Base-by-base conservation (phyloP, 1,140 invertebrate species). In the Bursaphelenchus mucronatus region DNA sequence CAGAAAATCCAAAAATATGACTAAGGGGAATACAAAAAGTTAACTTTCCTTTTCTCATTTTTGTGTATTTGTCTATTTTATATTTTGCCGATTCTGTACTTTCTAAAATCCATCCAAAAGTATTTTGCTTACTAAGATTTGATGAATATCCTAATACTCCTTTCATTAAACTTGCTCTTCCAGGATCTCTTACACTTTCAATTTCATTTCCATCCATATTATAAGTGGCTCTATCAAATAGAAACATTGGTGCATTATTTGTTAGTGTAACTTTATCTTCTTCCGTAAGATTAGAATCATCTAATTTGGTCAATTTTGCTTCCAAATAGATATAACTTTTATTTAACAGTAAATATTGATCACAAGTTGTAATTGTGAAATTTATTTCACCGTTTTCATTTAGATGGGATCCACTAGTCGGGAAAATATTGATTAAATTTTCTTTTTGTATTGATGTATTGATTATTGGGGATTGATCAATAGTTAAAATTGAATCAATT, bases 351-450 rank as follows among this genome's bases (percentile, higher is more conserved):
- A 68, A 21, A 21, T 68, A 68, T 40, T 68, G 65, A 44, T 68
- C 65, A 47, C 54, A 61, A 47, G 66, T 68, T 52, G 67, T 65
- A 0, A 68, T 68, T 3, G 61, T 50, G 44, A 68, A 68, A 68
- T 68, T 69, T 9, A 68, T 68, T 68, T 68, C 67, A 62, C 67
- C 67, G 53, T 68, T 70, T 59, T 68, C 30, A 69, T 68, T 68
- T 43, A 68, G 39, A 69, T 59, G n/a, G n/a, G n/a, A n/a, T n/a
- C n/a, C n/a, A n/a, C n/a, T n/a, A n/a, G n/a, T n/a, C n/a, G n/a
- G n/a, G n/a, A n/a, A n/a, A n/a, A n/a, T n/a, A n/a, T n/a, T n/a
- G n/a, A n/a, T n/a, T 47, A 47, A 47, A 47, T 10, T 53, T 17
- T 53, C 51, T 53, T 53, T 53, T 53, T 53, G 51, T 15, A 17